Evolutionary conservation across 2,797 vertebrate genomes (phyloP).

Genomic region (Galaxias olidus): DNA sequence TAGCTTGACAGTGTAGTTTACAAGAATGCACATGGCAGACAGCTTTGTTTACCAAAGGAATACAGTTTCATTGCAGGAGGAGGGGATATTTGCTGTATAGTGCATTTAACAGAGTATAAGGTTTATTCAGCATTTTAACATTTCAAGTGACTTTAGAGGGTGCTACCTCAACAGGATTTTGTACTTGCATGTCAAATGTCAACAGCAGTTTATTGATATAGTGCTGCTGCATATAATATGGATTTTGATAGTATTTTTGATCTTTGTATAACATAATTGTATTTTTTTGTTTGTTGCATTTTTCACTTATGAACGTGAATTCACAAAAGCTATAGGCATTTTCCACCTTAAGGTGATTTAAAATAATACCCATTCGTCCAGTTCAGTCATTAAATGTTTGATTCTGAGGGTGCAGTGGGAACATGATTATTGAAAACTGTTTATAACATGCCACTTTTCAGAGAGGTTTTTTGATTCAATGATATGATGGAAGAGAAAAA

Average conservation of each 20-base stretch:
- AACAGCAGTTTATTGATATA: constrained; percentile 84
- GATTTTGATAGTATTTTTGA: constrained; percentile 88
- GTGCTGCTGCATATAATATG: constrained; percentile 86
- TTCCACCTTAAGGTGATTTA: constrained; percentile 77
- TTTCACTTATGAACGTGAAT: constrained; percentile 75
- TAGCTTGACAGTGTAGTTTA: constrained; percentile 70
- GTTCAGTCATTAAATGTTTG: constrained; percentile 77
- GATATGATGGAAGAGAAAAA: constrained; percentile 72
- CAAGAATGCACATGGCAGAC: constrained; percentile 81
- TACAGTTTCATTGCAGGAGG: constrained; percentile 74
- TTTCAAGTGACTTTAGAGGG: constrained; percentile 85
- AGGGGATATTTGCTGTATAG: constrained; percentile 80
- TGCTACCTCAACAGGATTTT: constrained; percentile 84
- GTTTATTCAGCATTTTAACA: constrained; percentile 85
- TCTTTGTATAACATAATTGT: constrained; percentile 88
- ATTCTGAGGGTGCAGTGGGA: constrained; percentile 65
- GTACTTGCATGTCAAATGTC: constrained; percentile 82
- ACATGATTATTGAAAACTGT: constrained; percentile 66
- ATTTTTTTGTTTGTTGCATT: constrained; percentile 82
- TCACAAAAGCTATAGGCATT: constrained; percentile 81
- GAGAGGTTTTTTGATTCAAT: constrained; percentile 78
- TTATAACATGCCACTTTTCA: constrained; percentile 77
- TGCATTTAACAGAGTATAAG: constrained; percentile 73
- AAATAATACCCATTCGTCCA: constrained; percentile 76
- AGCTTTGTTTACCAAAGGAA: constrained; percentile 85